A percentile compares a stretch with the other conserved stretches of the same genome.
These are phyloP conservation scores for Cylas formicarius DNA, from an alignment of 1,140 invertebrate genomes.

Conservation along the genomic window DNA sequence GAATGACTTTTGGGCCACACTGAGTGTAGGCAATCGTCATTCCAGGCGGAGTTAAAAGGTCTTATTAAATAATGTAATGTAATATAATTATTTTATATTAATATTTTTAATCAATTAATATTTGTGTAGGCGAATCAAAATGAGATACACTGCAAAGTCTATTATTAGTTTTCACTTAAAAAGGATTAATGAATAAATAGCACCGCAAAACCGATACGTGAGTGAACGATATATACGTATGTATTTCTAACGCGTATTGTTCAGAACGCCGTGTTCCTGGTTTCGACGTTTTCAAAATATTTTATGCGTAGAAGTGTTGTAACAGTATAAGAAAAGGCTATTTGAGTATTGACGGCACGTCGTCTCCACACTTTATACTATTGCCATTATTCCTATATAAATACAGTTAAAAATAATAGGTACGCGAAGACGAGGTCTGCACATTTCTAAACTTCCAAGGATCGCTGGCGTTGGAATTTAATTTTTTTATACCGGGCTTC, in stretches of 20 bases:
- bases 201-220: neutral
- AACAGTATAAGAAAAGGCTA: slow-evolving; percentile 6
- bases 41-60: no score
- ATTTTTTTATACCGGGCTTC: no score
- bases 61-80: no score
- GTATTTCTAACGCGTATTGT: slow-evolving; percentile 1
- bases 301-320: slow-evolving; percentile 13
- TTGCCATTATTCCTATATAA: slow-evolving; percentile 11
- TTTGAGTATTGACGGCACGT: slow-evolving; percentile 11
- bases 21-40: no score
- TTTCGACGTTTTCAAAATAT: slow-evolving; percentile 11
- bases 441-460: neutral
- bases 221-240: neutral
- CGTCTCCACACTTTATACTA: slow-evolving; percentile 11
- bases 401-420: slow-evolving; percentile 12
- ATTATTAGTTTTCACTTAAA: neutral
- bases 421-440: neutral
- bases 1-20: no score
- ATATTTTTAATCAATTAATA: neutral
- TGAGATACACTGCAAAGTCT: neutral
- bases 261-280: slow-evolving; percentile 9
- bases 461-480: no score
- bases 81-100: neutral
- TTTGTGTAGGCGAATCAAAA: neutral
- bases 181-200: neutral